Evolutionary conservation across 2,888 invertebrate genomes (phyloP).

Genomic region (Sarcophaga carnaria): DNA sequence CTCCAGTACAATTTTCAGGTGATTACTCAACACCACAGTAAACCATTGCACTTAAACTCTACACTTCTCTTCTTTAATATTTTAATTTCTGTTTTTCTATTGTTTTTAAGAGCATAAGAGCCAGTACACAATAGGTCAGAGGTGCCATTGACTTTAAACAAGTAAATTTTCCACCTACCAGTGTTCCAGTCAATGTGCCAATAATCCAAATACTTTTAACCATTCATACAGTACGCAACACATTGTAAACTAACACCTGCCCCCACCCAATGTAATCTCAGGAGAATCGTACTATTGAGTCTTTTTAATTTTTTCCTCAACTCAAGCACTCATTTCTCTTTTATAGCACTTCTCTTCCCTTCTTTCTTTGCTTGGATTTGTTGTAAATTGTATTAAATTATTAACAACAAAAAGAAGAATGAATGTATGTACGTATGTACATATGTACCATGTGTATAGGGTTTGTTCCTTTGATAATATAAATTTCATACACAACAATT

Average conservation of each 20-base stretch:
- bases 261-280: not conserved
- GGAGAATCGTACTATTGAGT: conserved; percentile 7
- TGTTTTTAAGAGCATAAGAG: no score
- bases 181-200: no score
- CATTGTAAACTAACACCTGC: no score
- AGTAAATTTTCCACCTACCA: not conserved
- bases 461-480: conserved; percentile 41
- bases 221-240: no score
- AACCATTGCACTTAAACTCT: not conserved
- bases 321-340: conserved; percentile 21
- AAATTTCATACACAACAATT: conserved; percentile 40
- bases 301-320: not conserved
- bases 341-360: not conserved
- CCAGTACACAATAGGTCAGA: no score
- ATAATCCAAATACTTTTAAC: no score
- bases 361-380: not conserved
- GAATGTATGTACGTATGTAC: not conserved
- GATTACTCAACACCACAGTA: not conserved
- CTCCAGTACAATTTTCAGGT: not conserved
- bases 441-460: conserved; percentile 33
- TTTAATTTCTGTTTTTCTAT: no score
- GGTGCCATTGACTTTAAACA: not conserved
- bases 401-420: conserved; percentile 32
- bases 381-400: conserved; percentile 56
- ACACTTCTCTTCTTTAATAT: not conserved